phyloP scores from a whole-genome alignment of 2,888 invertebrate genomes.

The Phyllotreta striolata region DNA sequence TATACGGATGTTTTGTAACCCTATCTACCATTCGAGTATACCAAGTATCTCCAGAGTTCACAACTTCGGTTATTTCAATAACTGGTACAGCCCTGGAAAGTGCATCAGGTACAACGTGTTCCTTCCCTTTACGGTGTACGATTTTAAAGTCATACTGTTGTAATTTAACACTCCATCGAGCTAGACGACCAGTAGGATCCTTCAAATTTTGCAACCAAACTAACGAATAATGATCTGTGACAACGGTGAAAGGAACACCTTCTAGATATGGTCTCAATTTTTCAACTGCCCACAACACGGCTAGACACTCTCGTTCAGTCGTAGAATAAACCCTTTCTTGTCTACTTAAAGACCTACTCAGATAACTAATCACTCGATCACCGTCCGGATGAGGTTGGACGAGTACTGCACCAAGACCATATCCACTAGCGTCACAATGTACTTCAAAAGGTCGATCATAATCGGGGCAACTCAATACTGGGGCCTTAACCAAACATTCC shows the following conservation, averaged over 20 bases:
- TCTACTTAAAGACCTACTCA: constrained; percentile 30
- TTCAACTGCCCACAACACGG: constrained; percentile 35
- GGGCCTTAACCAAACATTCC: constrained; percentile 31
- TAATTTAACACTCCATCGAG: neutral
- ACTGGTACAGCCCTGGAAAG: neutral
- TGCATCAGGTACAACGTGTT: neutral
- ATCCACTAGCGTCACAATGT: constrained; percentile 40
- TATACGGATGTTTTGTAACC: too few relatives aligned
- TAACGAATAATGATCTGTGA: constrained; percentile 18
- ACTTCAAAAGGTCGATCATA: constrained; percentile 37
- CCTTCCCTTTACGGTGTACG: constrained; percentile 1
- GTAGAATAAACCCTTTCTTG: constrained; percentile 34
- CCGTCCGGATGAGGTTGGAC: constrained; percentile 30
- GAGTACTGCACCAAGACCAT: constrained; percentile 40
- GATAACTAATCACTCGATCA: constrained; percentile 37
- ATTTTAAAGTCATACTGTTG: constrained; percentile 2
- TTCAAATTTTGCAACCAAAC: constrained; percentile 2
- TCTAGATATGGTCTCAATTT: constrained; percentile 39
- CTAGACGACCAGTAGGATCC: neutral
- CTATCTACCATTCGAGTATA: too few relatives aligned
- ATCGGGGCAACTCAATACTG: constrained; percentile 37
- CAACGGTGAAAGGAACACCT: constrained; percentile 34
- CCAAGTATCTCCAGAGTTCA: too few relatives aligned
- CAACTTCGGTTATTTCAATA: neutral
- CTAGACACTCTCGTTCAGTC: constrained; percentile 35